Evolutionary conservation across 2,113 vertebrate species (phyloP).

Genomic region (Coptodon bakossiorum): DNA sequence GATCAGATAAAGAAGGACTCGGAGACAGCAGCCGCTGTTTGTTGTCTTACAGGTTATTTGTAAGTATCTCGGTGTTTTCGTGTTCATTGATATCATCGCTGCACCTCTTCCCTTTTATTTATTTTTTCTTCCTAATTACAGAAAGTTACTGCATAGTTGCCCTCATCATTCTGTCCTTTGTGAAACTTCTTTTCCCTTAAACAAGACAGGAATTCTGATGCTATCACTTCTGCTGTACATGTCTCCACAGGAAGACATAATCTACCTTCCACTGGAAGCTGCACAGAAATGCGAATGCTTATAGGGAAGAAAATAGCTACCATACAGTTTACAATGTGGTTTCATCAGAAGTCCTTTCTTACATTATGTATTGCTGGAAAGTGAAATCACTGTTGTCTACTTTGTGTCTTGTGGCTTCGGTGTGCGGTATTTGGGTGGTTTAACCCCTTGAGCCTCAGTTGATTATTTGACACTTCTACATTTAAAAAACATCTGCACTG

Average conservation of each 20-base stretch:
- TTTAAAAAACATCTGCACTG: background rate
- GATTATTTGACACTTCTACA: background rate
- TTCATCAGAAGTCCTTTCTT: background rate
- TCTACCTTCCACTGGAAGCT: slow-evolving; percentile 39
- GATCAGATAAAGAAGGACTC: slow-evolving; percentile 19
- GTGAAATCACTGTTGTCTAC: background rate
- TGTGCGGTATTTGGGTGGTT: background rate
- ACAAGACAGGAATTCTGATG: slow-evolving; percentile 65
- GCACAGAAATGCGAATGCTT: slow-evolving; percentile 2
- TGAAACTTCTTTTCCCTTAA: background rate
- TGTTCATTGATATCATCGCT: background rate
- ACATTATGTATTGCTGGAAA: background rate
- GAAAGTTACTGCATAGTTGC: background rate
- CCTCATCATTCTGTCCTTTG: background rate
- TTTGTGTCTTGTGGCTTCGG: background rate
- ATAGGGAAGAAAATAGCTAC: background rate
- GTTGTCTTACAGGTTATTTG: slow-evolving; percentile 1
- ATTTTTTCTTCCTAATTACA: background rate
- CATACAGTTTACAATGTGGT: background rate
- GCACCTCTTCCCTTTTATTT: background rate
- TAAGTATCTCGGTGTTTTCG: background rate
- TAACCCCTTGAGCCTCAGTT: background rate
- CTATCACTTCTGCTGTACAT: slow-evolving; percentile 57
- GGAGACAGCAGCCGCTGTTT: background rate
- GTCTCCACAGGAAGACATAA: slow-evolving; percentile 68